Conservation (phyloP, 2,888 invertebrate genomes). For the Conomelus anceps region DNA sequence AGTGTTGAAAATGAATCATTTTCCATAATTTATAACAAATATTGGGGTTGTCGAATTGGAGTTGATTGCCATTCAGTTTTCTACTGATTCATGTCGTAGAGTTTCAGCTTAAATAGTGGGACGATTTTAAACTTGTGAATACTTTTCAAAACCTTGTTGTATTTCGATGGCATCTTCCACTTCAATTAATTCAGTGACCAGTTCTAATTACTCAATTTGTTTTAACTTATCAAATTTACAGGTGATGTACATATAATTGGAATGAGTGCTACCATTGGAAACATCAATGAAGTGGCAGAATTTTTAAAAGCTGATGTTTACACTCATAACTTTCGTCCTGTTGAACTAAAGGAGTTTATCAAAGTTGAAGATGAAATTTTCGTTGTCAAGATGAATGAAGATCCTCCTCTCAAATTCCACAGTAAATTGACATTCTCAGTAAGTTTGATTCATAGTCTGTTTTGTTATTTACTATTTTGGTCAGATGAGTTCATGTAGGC, state of each 20-base stretch:
- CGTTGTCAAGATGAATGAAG: constrained; percentile 30
- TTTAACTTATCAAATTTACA: constrained; percentile 36
- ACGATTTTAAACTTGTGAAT: no score
- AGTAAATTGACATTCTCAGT: constrained; percentile 21
- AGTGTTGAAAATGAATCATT: no score
- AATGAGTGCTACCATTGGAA: constrained; percentile 96
- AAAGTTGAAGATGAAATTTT: constrained; percentile 60
- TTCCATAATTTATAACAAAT: no score
- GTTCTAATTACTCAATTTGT: no score
- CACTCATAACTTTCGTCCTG: constrained; percentile 80
- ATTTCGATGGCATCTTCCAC: no score
- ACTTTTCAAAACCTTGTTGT: no score
- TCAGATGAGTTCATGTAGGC: background rate
- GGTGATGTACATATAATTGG: constrained; percentile 78
- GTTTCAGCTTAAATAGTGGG: no score
- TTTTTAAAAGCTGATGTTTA: constrained; percentile 80
- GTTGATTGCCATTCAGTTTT: no score
- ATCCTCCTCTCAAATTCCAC: constrained; percentile 23
- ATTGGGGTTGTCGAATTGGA: no score
- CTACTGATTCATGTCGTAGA: no score
- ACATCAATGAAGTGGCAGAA: constrained; percentile 68
- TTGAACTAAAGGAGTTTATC: constrained; percentile 73
- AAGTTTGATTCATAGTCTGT: background rate
- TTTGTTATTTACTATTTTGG: background rate
- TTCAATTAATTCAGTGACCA: no score